Base-by-base conservation (phyloP, 2,888 invertebrate genomes). In the Sphaerophoria taeniata region DNA sequence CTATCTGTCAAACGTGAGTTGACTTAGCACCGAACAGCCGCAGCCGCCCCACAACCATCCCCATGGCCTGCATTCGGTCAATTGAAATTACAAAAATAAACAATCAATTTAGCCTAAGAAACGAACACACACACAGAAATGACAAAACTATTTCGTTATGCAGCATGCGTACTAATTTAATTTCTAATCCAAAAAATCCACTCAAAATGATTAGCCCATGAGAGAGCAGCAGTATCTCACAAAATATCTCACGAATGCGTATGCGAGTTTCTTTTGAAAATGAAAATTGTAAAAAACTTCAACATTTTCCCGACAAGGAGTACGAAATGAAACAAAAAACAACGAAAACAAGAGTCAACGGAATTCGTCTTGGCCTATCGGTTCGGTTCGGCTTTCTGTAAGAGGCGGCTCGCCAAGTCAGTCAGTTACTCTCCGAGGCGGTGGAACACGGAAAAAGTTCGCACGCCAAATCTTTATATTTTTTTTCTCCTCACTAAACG, bases 381-480 rank as follows among this genome's bases (percentile, higher is more conserved):
- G 81, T 63, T 81, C 76, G 76, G 81, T 63, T 24, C 24, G 24
- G 24, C 24, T 24, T 24, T 77, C 73, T 81, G 72, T 67, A 61
- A 69, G 45, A 69, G 81, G 61, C 85, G 63, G 56, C 76, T 73
- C 77, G 72, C 85, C 85, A 85, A 85, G 85, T 85, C 85, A 85
- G 85, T 85, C 85, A 85, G 81, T 81, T 76, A 81, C 34, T 77
- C 76, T 58, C 72, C 73, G 85, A 85, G 85, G 70, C 81, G 63
- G 73, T 65, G 81, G 73, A 81, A 81, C 85, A 77, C 85, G 81
- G 85, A 85, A 81, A 85, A 85, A 85, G 81, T 85, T 85, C 73
- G 81, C 73, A 81, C 77, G 85, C 81, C 85, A 85, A 81, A 72
- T 56, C 65, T 49, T 12, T 1, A 39, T 51, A 11, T 43, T 43